Conservation (phyloP, 2,113 vertebrate species). For the Campylomormyrus numenius region DNA sequence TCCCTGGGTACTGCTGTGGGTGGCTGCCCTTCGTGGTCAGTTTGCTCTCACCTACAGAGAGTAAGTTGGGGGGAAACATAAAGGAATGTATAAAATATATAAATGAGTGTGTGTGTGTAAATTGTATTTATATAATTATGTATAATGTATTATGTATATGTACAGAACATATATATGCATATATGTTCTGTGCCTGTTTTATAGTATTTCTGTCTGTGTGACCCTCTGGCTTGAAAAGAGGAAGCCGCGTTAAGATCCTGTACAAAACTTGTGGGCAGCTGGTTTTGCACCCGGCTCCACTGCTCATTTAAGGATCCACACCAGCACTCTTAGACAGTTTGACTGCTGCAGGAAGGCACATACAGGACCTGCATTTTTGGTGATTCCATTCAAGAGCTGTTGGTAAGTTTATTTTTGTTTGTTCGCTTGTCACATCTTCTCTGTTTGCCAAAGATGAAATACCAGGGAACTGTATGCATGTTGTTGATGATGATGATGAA, state of each 20-base stretch:
- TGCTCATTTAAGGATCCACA: background rate
- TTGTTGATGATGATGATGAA: background rate
- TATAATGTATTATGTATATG: background rate
- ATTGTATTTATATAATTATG: no score
- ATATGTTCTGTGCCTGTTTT: background rate
- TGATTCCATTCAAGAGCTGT: background rate
- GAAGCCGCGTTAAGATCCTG: conserved; percentile 19
- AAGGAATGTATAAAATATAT: no score
- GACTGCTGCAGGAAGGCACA: background rate
- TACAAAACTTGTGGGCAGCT: conserved; percentile 2
- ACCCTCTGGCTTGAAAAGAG: conserved; percentile 12
- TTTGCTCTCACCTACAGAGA: no score
- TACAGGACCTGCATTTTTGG: background rate
- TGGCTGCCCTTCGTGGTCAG: no score
- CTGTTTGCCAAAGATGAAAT: background rate
- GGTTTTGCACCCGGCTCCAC: background rate
- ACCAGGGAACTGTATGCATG: background rate
- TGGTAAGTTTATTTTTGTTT: background rate
- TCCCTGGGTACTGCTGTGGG: no score
- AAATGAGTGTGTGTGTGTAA: no score
- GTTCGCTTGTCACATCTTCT: background rate
- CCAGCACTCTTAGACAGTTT: background rate
- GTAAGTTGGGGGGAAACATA: no score
- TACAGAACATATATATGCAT: no score
- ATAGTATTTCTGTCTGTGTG: background rate